phyloP scores from a whole-genome alignment of 2,888 invertebrate species.

The Dioctria rufipes region DNA sequence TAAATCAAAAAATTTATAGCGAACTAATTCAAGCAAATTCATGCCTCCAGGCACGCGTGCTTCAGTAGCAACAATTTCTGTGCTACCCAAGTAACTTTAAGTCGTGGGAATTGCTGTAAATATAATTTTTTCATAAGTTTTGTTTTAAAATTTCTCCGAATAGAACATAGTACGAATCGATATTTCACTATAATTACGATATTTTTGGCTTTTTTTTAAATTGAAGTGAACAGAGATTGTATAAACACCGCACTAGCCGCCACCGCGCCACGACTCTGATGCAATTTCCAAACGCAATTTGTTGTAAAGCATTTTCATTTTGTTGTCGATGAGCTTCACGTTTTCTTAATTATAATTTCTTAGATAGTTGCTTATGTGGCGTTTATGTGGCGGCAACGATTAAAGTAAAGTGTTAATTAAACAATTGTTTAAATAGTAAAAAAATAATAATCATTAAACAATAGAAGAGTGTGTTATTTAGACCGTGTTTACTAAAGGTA shows the following conservation, averaged over 20 bases:
- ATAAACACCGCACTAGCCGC: too few species aligned
- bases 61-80: constrained; percentile 3
- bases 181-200: not conserved
- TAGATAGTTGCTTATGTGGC: too few species aligned
- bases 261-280: not conserved
- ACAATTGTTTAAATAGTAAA: too few species aligned
- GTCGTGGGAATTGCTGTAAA: constrained; percentile 14
- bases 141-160: not conserved
- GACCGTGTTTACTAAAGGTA: too few species aligned
- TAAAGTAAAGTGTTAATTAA: too few species aligned
- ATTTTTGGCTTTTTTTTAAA: not conserved
- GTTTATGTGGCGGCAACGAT: too few species aligned
- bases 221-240: not conserved
- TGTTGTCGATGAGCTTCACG: not conserved
- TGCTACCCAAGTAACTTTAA: constrained; percentile 12
- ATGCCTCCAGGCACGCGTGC: not conserved
- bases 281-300: not conserved
- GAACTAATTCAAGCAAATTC: not conserved
- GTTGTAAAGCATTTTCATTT: too few species aligned
- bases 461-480: too few species aligned
- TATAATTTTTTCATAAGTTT: not conserved
- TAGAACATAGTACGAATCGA: not conserved
- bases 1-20: not conserved
- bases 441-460: too few species aligned
- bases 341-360: too few species aligned